A percentile compares a stretch with the other conserved stretches of the same genome.
phyloP scores from a whole-genome alignment of 53 echinoderm and acorn worm genomes.

The Henricia sp. region DNA sequence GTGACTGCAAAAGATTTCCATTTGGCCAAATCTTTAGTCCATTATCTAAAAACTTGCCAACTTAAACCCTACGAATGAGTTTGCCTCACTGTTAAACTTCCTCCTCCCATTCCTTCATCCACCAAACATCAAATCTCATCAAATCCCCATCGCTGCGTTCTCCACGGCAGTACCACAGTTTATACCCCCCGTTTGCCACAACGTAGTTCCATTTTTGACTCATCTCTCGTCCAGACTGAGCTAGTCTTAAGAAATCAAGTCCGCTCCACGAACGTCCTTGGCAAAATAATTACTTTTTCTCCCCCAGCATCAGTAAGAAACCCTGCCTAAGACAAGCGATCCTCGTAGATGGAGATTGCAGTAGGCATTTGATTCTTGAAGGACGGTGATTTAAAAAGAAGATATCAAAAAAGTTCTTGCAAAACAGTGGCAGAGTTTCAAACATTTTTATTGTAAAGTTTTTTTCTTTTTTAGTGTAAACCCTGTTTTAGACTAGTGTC shows the following conservation, averaged over 20 bases:
- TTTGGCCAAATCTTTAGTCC: too few relatives aligned
- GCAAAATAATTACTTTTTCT: constrained; percentile 60
- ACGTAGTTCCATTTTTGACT: not conserved
- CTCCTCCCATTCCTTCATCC: not conserved
- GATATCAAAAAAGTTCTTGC: too few relatives aligned
- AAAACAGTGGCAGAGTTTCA: too few relatives aligned
- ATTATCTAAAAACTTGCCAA: too few relatives aligned
- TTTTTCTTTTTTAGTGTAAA: too few relatives aligned
- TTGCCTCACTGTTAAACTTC: not conserved
- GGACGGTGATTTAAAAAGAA: too few relatives aligned
- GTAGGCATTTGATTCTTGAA: constrained; percentile 1
- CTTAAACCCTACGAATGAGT: not conserved
- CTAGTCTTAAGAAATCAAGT: constrained; percentile 47
- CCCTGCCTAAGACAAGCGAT: constrained; percentile 41
- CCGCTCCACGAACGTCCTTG: constrained; percentile 46
- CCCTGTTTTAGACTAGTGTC: too few relatives aligned
- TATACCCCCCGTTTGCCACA: not conserved
- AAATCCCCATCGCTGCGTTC: not conserved
- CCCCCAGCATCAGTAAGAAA: too few relatives aligned
- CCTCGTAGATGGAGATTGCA: constrained; percentile 1
- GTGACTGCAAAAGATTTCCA: too few relatives aligned
- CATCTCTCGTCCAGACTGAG: not conserved
- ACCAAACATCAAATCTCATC: not conserved
- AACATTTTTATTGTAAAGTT: too few relatives aligned
- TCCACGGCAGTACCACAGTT: not conserved